Percentiles rank a stretch among this genome's conserved stretches.
phyloP scores from a whole-genome alignment of 2,797 vertebrate species.

The Bovichtus variegatus region DNA sequence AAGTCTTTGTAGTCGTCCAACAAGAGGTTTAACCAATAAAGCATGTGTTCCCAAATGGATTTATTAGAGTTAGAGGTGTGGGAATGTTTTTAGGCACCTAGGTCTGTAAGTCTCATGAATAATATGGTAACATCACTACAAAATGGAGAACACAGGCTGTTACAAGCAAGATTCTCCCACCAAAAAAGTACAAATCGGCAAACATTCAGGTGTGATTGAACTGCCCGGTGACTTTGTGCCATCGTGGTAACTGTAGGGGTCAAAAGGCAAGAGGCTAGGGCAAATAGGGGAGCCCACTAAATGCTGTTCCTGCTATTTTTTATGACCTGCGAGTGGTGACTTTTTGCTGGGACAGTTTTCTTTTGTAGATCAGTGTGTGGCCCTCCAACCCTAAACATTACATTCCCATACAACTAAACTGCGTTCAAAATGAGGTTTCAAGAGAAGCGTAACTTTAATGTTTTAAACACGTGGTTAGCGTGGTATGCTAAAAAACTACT shows the following conservation, averaged over 20 bases:
- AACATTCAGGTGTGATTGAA: slow-evolving; percentile 86
- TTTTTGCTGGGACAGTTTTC: background rate
- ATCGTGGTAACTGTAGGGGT: slow-evolving; percentile 83
- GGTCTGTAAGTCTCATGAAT: background rate
- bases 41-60: background rate
- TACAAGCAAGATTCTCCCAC: background rate
- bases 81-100: slow-evolving; percentile 6
- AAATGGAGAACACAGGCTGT: slow-evolving; percentile 1
- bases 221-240: slow-evolving; percentile 82
- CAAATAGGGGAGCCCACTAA: slow-evolving; percentile 72
- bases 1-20: slow-evolving; percentile 37
- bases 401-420: no score
- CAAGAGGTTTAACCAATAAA: slow-evolving; percentile 14
- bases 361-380: slow-evolving; percentile 11
- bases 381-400: background rate
- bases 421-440: no score
- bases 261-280: slow-evolving; percentile 86
- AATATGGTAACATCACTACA: background rate
- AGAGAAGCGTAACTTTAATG: no score
- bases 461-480: no score
- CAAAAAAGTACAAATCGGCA: slow-evolving; percentile 22
- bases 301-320: slow-evolving; percentile 17
- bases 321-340: background rate
- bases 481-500: no score
- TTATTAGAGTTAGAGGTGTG: slow-evolving; percentile 8